Conservation (phyloP, 2,113 vertebrate species). For the Anarhynchus alexandrinus region DNA sequence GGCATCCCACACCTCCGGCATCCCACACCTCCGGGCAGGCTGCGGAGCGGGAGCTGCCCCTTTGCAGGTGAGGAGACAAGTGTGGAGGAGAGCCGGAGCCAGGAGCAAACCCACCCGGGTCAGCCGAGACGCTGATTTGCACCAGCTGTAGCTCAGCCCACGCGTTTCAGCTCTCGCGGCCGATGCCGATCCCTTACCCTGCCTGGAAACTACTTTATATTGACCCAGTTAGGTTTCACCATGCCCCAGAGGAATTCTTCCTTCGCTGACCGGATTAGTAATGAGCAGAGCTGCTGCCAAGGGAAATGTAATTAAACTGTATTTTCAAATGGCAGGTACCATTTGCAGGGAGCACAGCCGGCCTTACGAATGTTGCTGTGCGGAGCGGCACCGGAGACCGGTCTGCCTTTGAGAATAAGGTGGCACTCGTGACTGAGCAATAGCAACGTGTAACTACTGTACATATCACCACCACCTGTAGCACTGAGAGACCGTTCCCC, state of each 20-base stretch:
- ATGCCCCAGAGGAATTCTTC: not conserved
- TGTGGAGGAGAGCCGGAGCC: not conserved
- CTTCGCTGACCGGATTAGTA: not conserved
- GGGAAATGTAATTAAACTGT: conserved; percentile 3
- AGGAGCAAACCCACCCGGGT: not conserved
- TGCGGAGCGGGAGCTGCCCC: not conserved
- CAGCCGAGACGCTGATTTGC: not conserved
- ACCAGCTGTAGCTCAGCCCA: not conserved
- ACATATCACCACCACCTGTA: conserved; percentile 24
- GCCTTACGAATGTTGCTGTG: not conserved
- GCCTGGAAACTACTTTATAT: not conserved
- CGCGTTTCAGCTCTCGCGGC: not conserved
- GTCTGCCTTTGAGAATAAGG: conserved; percentile 4
- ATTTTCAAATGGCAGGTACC: not conserved
- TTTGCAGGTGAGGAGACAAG: not conserved
- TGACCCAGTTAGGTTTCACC: conserved; percentile 11
- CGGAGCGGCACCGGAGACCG: not conserved
- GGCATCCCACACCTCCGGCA: not conserved
- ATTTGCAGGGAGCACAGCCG: conserved; percentile 7
- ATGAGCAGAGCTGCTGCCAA: not conserved
- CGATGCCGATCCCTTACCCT: not conserved
- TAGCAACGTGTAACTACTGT: conserved; percentile 52
- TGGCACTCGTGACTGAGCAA: conserved; percentile 56
- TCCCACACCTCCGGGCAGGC: not conserved
- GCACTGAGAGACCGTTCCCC: conserved; percentile 11